Evolutionary conservation across 1,140 invertebrate genomes (phyloP), one percentile per base, ranked within the genome.

Genomic region (Argopecten irradians): DNA sequence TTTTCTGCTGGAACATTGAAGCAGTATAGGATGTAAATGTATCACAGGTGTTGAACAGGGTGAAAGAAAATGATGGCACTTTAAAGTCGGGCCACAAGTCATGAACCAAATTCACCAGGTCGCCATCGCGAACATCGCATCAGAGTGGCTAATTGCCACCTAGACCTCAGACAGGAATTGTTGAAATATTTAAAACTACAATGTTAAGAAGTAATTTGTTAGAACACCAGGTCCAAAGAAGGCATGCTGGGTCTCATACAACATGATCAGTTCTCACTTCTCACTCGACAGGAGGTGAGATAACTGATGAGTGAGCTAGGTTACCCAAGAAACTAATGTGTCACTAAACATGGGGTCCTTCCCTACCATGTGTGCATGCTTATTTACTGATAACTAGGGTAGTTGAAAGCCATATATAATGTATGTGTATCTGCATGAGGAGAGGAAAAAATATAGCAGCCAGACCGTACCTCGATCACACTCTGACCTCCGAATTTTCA

Each of bases 181-280:
- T 71, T 71, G 1, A 71, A 71, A 71, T 71, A 71, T 71, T 71
- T 71, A 71, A 28, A 71, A 71, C 55, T n/a, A 71, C 55, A 71
- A 71, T 71, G 55, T 71, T 71, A 71, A 71, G 55, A 71, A 71
- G 55, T 71, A 71, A 71, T 71, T 71, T 71, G 55, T 71, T 71
- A 3, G 55, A 71, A 71, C 55, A 71, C 55, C 55, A n/a, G 28
- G 55, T 71, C 55, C 55, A 71, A n/a, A 71, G 55, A 71, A 71
- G 55, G 55, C 55, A 71, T 5, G n/a, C 55, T 71, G 55, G 55
- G 55, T 71, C 55, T 71, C 55, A 11, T 71, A 71, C 28, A 71
- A 71, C 55, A 71, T 71, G n/a, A 71, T 71, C 55, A 71, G 55
- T 71, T 71, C 55, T 71, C 55, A 71, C 55, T 28, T 71, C 22